Base-by-base conservation (phyloP, 2,888 invertebrate genomes). In the Papilio demoleus region DNA sequence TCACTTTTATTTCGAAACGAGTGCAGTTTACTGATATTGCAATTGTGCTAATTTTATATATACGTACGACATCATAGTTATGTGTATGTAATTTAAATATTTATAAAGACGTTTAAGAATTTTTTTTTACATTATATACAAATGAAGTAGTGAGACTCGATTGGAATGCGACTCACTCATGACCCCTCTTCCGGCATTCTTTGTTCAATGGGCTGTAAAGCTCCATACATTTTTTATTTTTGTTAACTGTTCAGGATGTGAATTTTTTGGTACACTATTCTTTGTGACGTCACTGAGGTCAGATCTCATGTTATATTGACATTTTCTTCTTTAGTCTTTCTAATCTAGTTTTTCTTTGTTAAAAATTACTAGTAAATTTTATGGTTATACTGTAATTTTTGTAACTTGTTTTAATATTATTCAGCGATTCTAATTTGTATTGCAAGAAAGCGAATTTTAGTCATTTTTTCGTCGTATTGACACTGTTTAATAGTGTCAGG, bases 1-100 rank as follows among this genome's bases (percentile, higher is more conserved):
- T 81, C 78, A 76, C 76, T 74, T 74, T 68, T 53, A 70, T 88
- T 86, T 77, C 77, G 87, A 85, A 88, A 88, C 79, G 78, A 72
- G 79, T 78, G 74, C 76, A 79, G 77, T 77, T 79, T 61, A 47
- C 58, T 61, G 59, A 72, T 62, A 62, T 70, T 58, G 61, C 61
- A 65, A 62, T 42, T 56, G 65, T 45, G 34, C 27, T 62, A 24
- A 72, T 77, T 78, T 75, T 75, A 71, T 75, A 74, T 73, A 76
- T 76, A 68, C 17, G 34, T 19, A 4, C 40, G 47, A 60, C 19
- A 38, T 17, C 12, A 31, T 53, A 24, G 27, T n/a, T 53, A 17
- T 38, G 24, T 53, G 38, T 24, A 45, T 24, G 38, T 36, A 47
- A 40, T 40, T 40, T 40, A 42, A 45, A 45, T 19, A 9, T 19